These are phyloP conservation scores for Triops cancriformis DNA, from an alignment of 1,140 invertebrate species.

Conservation along the genomic window DNA sequence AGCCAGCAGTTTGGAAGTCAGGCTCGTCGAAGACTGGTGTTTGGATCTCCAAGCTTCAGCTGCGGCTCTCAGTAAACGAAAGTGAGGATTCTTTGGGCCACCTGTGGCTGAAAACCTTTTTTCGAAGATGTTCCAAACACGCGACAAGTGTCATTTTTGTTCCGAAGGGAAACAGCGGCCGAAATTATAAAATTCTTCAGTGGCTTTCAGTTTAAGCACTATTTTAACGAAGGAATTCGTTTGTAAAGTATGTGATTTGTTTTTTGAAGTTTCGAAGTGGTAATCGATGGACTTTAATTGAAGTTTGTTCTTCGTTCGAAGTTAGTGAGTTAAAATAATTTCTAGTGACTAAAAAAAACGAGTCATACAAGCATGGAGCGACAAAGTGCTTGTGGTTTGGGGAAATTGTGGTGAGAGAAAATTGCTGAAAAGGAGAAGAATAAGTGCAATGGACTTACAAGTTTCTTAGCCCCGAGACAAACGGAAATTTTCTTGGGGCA, in stretches of 20 bases:
- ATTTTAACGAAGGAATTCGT: no score
- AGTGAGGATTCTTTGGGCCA: not conserved
- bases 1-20: no score
- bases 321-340: no score
- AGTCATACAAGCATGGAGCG: not conserved
- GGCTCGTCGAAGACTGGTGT: no score
- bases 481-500: not conserved
- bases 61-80: not conserved
- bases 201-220: no score
- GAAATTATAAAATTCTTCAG: no score
- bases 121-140: not conserved
- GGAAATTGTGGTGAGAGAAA: not conserved
- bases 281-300: no score
- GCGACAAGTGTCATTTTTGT: not conserved
- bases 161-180: not conserved
- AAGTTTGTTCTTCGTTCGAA: no score
- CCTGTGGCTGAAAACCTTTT: conserved; percentile 1
- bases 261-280: no score
- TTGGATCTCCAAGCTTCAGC: not conserved
- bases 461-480: not conserved
- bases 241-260: no score
- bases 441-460: not conserved
- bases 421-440: not conserved
- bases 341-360: no score
- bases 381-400: not conserved